A percentile compares a stretch with the other conserved stretches of the same genome.
phyloP scores from a whole-genome alignment of 2,888 invertebrate species.

The Heteropelma amictum region DNA sequence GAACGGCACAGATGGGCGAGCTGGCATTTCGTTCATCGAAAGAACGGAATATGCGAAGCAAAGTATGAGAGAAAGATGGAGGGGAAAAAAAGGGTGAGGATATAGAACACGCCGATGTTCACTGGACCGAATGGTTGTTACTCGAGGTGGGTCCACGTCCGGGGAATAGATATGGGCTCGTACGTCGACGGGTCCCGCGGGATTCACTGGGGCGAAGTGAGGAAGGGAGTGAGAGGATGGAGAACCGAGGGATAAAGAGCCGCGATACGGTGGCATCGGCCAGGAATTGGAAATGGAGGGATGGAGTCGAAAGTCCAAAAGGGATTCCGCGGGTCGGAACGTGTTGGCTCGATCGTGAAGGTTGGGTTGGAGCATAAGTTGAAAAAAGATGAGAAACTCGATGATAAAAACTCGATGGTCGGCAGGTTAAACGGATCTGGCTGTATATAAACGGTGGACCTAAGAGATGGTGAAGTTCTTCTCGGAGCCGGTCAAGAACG shows the following conservation, averaged over 20 bases:
- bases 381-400: neutral
- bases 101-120: constrained; percentile 27
- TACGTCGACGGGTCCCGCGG: constrained; percentile 38
- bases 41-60: neutral
- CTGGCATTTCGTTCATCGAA: constrained; percentile 26
- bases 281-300: constrained; percentile 34
- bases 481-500: too few species aligned
- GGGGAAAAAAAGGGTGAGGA: too few species aligned
- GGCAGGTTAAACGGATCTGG: neutral
- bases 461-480: too few species aligned
- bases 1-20: constrained; percentile 30
- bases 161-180: constrained; percentile 34
- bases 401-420: neutral
- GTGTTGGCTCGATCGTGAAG: neutral
- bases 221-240: neutral
- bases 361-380: neutral
- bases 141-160: constrained; percentile 43
- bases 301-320: constrained; percentile 36
- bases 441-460: neutral
- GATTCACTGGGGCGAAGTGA: constrained; percentile 38
- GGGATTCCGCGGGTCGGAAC: neutral
- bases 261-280: constrained; percentile 36
- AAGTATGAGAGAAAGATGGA: neutral
- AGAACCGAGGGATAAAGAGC: constrained; percentile 9
- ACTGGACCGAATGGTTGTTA: constrained; percentile 44